A percentile compares a stretch with the other conserved stretches of the same genome.
These are phyloP conservation scores for Axis porcinus DNA, from an alignment of 2,113 vertebrate genomes.

Conservation along the genomic window DNA sequence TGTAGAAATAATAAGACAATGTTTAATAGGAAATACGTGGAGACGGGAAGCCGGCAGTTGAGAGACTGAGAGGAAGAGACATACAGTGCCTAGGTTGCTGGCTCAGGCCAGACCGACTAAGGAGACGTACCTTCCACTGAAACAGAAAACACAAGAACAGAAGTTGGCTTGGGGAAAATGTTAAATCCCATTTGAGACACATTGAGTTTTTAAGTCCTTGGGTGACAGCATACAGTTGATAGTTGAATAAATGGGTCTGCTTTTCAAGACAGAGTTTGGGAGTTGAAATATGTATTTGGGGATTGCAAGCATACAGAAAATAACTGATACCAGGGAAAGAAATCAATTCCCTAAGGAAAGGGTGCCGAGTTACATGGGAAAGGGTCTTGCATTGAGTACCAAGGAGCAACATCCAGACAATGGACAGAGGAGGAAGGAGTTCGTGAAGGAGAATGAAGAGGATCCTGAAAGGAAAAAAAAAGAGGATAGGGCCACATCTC, in stretches of 20 bases:
- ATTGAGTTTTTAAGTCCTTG: not conserved
- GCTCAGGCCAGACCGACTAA: not conserved
- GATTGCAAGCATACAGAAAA: not conserved
- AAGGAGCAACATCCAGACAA: not conserved
- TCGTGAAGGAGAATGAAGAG: not conserved
- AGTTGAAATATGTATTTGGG: not conserved
- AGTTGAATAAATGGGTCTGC: not conserved
- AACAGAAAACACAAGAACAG: not conserved
- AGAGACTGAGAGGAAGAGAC: not conserved
- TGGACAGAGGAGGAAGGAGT: not conserved
- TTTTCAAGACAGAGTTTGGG: not conserved
- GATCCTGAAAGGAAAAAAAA: not conserved
- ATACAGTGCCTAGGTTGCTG: accelerated
- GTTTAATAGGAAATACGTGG: not conserved
- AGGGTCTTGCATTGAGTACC: not conserved
- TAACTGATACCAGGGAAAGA: not conserved
- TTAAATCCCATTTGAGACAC: not conserved
- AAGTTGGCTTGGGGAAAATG: not conserved
- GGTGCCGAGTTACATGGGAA: not conserved
- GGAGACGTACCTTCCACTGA: not conserved
- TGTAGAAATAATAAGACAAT: not conserved
- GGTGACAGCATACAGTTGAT: not conserved
- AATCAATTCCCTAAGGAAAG: not conserved
- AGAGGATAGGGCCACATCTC: not conserved
- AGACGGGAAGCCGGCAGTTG: not conserved